These are phyloP conservation scores for Leptinotarsa peninsularis DNA, from an alignment of 2,888 invertebrate genomes.

Conservation along the genomic window DNA sequence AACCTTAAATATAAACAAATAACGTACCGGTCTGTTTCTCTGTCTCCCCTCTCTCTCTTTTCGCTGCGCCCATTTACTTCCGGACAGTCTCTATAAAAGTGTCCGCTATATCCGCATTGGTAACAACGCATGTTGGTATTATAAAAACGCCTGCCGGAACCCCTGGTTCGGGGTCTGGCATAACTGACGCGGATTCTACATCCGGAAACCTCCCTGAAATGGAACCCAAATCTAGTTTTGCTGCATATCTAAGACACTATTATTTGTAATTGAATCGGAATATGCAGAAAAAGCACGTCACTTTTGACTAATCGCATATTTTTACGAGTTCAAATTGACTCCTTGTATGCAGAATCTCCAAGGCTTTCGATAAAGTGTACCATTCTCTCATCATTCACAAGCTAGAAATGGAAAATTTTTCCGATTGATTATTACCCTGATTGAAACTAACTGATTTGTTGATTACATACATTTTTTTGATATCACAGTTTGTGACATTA, in stretches of 20 bases:
- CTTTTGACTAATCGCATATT: too few species aligned
- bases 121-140: conserved; percentile 72
- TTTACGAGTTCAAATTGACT: too few species aligned
- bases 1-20: conserved; percentile 33
- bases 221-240: background rate
- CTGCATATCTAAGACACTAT: background rate
- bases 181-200: conserved; percentile 69
- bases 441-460: too few species aligned
- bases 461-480: too few species aligned
- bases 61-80: conserved; percentile 62
- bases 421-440: too few species aligned
- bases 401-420: too few species aligned
- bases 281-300: too few species aligned
- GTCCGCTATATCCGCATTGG: conserved; percentile 71
- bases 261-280: too few species aligned
- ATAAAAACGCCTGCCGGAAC: conserved; percentile 67
- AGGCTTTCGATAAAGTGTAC: too few species aligned
- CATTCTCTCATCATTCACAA: too few species aligned
- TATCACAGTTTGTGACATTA: too few species aligned
- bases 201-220: conserved; percentile 67
- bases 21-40: conserved; percentile 58
- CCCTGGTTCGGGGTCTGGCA: conserved; percentile 69
- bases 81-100: conserved; percentile 71
- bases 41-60: conserved; percentile 59
- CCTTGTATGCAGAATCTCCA: too few species aligned